Evolutionary conservation across 2,888 invertebrate genomes (phyloP), one percentile per base, ranked within the genome.

Genomic region (Melinaea marsaeus): DNA sequence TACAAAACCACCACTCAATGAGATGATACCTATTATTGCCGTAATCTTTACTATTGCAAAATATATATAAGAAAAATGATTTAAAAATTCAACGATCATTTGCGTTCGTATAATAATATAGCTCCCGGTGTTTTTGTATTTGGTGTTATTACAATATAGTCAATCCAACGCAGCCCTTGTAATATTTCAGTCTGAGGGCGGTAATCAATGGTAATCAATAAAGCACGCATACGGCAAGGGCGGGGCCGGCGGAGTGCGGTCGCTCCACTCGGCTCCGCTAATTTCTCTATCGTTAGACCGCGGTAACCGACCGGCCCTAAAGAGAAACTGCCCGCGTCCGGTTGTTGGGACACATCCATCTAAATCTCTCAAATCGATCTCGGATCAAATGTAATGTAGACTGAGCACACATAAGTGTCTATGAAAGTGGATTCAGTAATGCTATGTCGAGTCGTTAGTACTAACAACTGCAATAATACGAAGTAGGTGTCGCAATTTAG

Each of bases 281-380:
- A 90, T 89, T 90, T 88, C 88, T 90, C 90, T 90, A 90, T 90
- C 88, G 90, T 88, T 90, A 90, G 90, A 83, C 79, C 78, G 74
- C 83, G 84, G 86, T 90, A 86, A 90, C 84, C 89, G 90, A 90
- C 89, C 90, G 86, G 69, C 72, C 73, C 82, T 75, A 77, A 81
- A 84, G 87, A 86, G 87, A 88, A 88, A 88, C 85, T 87, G 88
- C 88, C 84, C 80, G 85, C 85, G 82, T 86, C 86, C 86, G 88
- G 88, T 88, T 86, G 85, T 75, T 77, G 78, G 75, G 78, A 84
- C 84, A 84, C 71, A 72, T 67, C 64, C 71, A 69, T 71, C 71
- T 74, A 75, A 32, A 32, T 42, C 42, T 42, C 3, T 42, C 42
- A 42, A 42, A 42, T 9, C 42, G 9, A 9, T 9, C 3, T 42